Evolutionary conservation across 2,797 vertebrate species (phyloP).

Genomic region (Malacoctenus gilli): DNA sequence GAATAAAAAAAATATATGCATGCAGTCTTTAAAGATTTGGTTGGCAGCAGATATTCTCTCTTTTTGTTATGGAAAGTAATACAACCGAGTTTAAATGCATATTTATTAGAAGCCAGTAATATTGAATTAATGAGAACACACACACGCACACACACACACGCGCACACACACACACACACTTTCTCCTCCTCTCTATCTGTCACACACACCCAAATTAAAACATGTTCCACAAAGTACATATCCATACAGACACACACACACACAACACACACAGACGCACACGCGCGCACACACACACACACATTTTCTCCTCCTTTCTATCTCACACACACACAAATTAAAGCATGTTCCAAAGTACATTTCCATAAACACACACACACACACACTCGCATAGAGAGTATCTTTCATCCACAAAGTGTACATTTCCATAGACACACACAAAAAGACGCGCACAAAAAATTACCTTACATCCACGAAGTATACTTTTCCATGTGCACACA

Average conservation of each 20-base stretch:
- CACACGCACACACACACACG: conserved; percentile 10
- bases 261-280: conserved; percentile 25
- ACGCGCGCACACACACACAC: too few relatives aligned
- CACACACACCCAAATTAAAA: too few relatives aligned
- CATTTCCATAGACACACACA: conserved; percentile 14
- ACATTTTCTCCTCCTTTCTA: too few relatives aligned
- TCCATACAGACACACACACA: conserved; percentile 27
- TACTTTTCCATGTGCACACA: conserved; percentile 3
- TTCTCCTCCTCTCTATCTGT: too few relatives aligned
- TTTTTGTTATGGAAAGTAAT: conserved; percentile 14
- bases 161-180: too few relatives aligned
- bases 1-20: conserved; percentile 53
- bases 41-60: conserved; percentile 17
- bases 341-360: too few relatives aligned
- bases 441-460: conserved; percentile 14
- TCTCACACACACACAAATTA: too few relatives aligned
- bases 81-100: conserved; percentile 44
- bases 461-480: conserved; percentile 22
- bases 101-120: conserved; percentile 54
- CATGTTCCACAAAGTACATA: too few relatives aligned
- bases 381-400: conserved; percentile 33
- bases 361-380: conserved; percentile 31
- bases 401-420: conserved; percentile 28
- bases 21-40: conserved; percentile 27
- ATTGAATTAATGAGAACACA: conserved; percentile 32